These are phyloP conservation scores for Nematolebias whitei DNA, from an alignment of 2,113 vertebrate species.

Conservation along the genomic window DNA sequence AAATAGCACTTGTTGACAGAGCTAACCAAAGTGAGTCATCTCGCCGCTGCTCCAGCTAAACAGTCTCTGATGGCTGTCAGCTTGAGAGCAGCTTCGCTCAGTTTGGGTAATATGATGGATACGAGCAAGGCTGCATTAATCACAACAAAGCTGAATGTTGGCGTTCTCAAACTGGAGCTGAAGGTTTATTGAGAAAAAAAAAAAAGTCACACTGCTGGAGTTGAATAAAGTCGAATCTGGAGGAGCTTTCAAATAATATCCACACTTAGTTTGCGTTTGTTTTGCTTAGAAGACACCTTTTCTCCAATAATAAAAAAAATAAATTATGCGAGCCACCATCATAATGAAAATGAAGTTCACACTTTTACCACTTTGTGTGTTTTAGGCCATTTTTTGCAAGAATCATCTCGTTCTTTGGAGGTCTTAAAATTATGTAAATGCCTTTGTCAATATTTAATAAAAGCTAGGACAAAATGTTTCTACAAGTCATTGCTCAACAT, in stretches of 20 bases:
- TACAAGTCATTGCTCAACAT: too few relatives aligned
- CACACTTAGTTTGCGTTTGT: too few relatives aligned
- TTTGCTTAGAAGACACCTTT: too few relatives aligned
- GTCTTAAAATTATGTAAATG: too few relatives aligned
- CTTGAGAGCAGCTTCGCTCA: constrained; percentile 58
- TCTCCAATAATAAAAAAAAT: too few relatives aligned
- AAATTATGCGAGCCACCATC: too few relatives aligned
- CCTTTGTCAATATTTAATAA: too few relatives aligned
- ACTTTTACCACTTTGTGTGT: not conserved
- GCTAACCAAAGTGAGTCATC: constrained; percentile 49
- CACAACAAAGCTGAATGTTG: constrained; percentile 25
- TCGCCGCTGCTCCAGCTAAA: constrained; percentile 43
- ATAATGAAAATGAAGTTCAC: too few relatives aligned
- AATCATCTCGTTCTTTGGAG: too few relatives aligned
- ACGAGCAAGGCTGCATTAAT: constrained; percentile 35
- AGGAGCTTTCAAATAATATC: too few relatives aligned
- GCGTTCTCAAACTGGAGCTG: constrained; percentile 22
- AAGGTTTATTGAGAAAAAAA: constrained; percentile 15
- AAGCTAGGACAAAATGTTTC: too few relatives aligned
- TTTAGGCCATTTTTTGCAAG: not conserved
- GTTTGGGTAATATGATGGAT: constrained; percentile 56
- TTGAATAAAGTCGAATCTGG: not conserved
- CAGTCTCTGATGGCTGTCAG: constrained; percentile 55
- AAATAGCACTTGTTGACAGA: constrained; percentile 49
- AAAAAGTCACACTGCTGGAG: constrained; percentile 28